Base-by-base conservation (phyloP, 2,797 vertebrate genomes). In the Taenioides sp. region DNA sequence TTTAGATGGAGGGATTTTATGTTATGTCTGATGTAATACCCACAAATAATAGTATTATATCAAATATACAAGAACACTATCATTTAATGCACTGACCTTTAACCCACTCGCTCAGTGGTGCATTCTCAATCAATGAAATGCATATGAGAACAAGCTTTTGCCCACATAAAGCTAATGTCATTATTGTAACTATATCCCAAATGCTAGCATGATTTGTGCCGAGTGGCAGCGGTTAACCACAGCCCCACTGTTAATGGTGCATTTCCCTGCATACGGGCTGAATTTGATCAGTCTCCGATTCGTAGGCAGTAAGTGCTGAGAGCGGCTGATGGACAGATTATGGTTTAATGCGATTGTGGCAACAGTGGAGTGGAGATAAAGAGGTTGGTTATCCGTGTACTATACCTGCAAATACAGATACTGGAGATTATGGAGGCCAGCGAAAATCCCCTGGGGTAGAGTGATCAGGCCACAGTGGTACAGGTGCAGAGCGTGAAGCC, bases 401-500 rank as follows among this genome's bases (percentile, higher is more conserved):
- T 34, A 2, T 84, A 94, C 94, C 96, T 99, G 98, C 82, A 99
- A 90, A 88, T 99, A 98, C 89, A 99, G 97, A 92, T 98, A 99
- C 91, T 99, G 97, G 87, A 99, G 94, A 88, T 95, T 97, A 91
- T 95, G 93, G 76, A 99, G 95, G 69, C 95, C 96, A 0, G 93
- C 80, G 2, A 99, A 99, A 84, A 99, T 92, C 73, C 96, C 96
- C 0, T 90, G 88, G 0, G 98, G 96, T 87, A 99, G 92, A 72
- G 92, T 92, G 73, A 95, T 91, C 77, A 99, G 94, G 77, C 98
- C 97, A 0, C 98, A 99, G 88, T 95, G 96, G 79, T 99, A 98
- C 54, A 99, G 94, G 77, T 99, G 97, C 91, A 99, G 93, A 67
- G 98, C 96, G 0, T 98, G 97, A 16, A 99, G 96, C 78, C 94